These are phyloP conservation scores for Lerema accius DNA, from an alignment of 1,140 invertebrate species.

Conservation along the genomic window DNA sequence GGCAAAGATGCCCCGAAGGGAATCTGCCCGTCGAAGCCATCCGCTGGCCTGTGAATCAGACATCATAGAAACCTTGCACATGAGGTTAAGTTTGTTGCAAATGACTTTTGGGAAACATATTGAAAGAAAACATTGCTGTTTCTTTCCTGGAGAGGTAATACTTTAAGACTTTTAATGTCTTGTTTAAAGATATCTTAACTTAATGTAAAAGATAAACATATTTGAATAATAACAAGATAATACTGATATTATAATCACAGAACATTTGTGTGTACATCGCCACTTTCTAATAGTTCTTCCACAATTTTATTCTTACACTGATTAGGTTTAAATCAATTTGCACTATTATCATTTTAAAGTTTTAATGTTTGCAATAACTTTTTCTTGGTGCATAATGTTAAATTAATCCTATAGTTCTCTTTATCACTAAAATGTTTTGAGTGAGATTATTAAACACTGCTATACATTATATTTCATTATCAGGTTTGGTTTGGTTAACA, in stretches of 20 bases:
- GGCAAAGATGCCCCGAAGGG: slow-evolving; percentile 93
- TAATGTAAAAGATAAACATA: too few species aligned
- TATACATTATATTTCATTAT: slow-evolving; percentile 16
- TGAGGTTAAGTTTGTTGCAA: slow-evolving; percentile 92
- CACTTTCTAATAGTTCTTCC: too few species aligned
- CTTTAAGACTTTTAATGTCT: too few species aligned
- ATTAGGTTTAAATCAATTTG: too few species aligned
- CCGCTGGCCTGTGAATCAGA: slow-evolving; percentile 93
- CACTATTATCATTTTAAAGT: too few species aligned
- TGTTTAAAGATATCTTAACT: too few species aligned
- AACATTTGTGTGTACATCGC: too few species aligned
- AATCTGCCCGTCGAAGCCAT: slow-evolving; percentile 92
- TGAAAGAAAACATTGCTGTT: slow-evolving; percentile 94
- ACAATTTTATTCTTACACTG: too few species aligned
- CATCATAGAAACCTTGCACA: slow-evolving; percentile 94
- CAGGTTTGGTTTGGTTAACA: not conserved
- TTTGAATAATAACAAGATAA: too few species aligned
- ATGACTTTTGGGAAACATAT: slow-evolving; percentile 97
- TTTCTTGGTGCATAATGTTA: not conserved
- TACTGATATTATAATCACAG: too few species aligned
- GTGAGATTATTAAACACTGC: slow-evolving; percentile 4
- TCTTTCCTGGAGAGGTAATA: slow-evolving; percentile 93
- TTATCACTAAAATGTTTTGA: slow-evolving; percentile 13
- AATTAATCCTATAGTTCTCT: slow-evolving; percentile 4
- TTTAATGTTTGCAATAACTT: not conserved